phyloP scores from a whole-genome alignment of 2,797 vertebrate species.

The Helarctos malayanus region DNA sequence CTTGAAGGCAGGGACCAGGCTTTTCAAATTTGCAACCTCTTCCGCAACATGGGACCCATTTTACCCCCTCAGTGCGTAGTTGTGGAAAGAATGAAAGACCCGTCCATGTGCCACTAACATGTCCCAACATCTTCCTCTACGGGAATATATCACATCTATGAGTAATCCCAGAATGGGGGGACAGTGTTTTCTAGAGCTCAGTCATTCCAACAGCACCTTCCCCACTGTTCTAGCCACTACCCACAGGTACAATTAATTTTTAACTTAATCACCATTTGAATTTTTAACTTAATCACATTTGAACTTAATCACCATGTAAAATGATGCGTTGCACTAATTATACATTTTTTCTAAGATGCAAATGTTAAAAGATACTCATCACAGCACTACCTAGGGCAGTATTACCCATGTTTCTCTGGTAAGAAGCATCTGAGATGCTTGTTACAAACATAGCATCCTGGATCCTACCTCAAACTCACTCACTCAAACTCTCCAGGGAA shows the following conservation, averaged over 20 bases:
- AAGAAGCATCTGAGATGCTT: neutral
- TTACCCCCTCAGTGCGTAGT: neutral
- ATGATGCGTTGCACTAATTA: neutral
- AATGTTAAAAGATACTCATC: constrained; percentile 41
- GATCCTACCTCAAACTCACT: neutral
- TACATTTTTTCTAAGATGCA: constrained; percentile 32
- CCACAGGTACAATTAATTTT: constrained; percentile 37
- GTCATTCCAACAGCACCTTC: neutral
- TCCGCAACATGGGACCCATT: neutral
- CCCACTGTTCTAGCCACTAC: neutral
- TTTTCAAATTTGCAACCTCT: constrained; percentile 42
- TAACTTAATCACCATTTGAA: constrained; percentile 29
- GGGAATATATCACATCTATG: neutral
- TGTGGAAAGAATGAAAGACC: neutral
- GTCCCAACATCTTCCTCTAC: neutral
- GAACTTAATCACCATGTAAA: constrained; percentile 30
- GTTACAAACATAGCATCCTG: neutral
- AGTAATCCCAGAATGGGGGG: neutral
- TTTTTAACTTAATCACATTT: constrained; percentile 47
- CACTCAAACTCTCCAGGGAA: neutral
- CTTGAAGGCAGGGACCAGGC: constrained; percentile 11
- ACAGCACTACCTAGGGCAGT: neutral
- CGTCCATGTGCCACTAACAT: neutral
- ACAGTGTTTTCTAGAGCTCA: neutral
- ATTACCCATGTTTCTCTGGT: neutral